Percentiles rank a stretch among this genome's conserved stretches.
These are phyloP conservation scores for Pteronura brasiliensis DNA, from an alignment of 2,113 vertebrate species.

Conservation along the genomic window DNA sequence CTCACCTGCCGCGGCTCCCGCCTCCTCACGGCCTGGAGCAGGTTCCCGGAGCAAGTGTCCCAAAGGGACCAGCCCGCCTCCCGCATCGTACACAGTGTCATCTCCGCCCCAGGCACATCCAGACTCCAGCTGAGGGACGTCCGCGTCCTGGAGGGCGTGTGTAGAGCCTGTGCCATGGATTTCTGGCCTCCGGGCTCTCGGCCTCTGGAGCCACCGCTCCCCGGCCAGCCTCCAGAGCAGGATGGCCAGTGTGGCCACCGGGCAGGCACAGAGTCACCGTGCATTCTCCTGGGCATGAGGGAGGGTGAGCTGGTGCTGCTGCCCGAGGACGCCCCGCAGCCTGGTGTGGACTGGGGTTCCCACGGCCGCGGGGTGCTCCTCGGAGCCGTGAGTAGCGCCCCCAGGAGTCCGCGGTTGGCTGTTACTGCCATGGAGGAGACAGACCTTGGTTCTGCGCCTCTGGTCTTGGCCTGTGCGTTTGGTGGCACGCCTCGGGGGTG, in stretches of 20 bases:
- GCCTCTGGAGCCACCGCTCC: neutral
- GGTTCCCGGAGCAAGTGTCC: neutral
- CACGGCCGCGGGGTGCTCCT: rapidly evolving
- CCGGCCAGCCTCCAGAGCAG: neutral
- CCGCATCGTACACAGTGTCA: neutral
- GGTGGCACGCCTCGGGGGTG: rapidly evolving
- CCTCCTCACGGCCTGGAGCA: neutral
- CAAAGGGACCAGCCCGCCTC: neutral
- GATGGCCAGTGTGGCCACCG: rapidly evolving
- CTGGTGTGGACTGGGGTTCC: neutral
- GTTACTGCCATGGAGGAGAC: neutral
- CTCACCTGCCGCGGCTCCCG: neutral
- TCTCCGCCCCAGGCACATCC: neutral
- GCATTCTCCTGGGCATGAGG: too few species aligned
- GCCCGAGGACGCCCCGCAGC: neutral
- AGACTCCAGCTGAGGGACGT: neutral
- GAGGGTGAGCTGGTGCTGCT: neutral
- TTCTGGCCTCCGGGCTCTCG: neutral
- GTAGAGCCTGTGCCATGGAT: rapidly evolving
- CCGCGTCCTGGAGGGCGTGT: rapidly evolving
- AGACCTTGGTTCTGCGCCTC: neutral
- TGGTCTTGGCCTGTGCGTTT: neutral
- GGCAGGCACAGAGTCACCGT: neutral
- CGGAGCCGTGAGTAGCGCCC: neutral
- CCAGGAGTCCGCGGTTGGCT: neutral